A percentile compares a stretch with the other conserved stretches of the same genome.
Conservation (phyloP, 2,797 vertebrate species). For the Natrix natrix region DNA sequence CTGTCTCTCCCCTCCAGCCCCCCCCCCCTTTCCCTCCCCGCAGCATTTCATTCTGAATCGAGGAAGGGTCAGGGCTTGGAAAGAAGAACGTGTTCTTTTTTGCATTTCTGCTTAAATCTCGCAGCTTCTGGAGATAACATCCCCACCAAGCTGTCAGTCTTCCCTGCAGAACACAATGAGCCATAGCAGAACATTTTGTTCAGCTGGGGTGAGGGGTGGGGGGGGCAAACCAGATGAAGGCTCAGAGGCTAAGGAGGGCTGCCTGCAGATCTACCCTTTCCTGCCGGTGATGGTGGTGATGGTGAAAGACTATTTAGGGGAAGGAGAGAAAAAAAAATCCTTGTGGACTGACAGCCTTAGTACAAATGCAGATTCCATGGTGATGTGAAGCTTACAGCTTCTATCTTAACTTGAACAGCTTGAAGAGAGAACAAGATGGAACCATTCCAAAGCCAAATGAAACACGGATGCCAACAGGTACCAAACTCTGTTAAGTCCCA, state of each 20-base stretch:
- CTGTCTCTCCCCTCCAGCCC: too few relatives aligned
- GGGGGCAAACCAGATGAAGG: not conserved
- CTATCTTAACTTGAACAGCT: slow-evolving; percentile 37
- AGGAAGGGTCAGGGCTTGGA: slow-evolving; percentile 17
- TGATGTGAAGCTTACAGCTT: slow-evolving; percentile 35
- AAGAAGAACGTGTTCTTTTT: slow-evolving; percentile 15
- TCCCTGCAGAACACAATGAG: slow-evolving; percentile 42
- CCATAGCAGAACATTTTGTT: slow-evolving; percentile 18
- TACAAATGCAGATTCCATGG: slow-evolving; percentile 45
- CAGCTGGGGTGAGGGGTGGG: not conserved
- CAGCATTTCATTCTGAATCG: not conserved
- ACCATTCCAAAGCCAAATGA: slow-evolving; percentile 35
- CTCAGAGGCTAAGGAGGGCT: not conserved
- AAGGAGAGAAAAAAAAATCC: too few relatives aligned
- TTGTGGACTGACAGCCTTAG: slow-evolving; percentile 52
- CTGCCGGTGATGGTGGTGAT: too few relatives aligned
- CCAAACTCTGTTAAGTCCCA: slow-evolving; percentile 27
- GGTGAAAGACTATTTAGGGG: not conserved
- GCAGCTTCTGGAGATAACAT: slow-evolving; percentile 40
- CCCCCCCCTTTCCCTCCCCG: not conserved
- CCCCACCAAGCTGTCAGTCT: slow-evolving; percentile 45
- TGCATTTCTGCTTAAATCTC: not conserved
- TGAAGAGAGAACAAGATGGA: slow-evolving; percentile 38
- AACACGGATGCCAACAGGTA: slow-evolving; percentile 70
- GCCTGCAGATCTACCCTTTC: not conserved